Percentiles rank a stretch among this genome's conserved stretches.
phyloP scores from a whole-genome alignment of 2,888 invertebrate species.

The Argyra leucocephala region DNA sequence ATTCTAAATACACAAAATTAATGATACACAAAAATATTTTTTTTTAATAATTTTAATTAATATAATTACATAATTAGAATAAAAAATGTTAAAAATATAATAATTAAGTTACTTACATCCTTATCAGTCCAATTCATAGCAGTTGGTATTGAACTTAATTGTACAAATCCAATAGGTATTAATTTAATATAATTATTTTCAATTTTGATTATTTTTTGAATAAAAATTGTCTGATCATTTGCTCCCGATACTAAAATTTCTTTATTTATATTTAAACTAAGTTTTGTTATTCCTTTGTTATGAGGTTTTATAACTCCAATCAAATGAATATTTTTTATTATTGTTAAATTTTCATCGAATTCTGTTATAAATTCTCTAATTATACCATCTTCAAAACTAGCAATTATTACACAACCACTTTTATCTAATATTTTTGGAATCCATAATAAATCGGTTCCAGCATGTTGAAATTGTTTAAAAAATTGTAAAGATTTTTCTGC shows the following conservation, averaged over 20 bases:
- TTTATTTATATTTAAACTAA: conserved; percentile 51
- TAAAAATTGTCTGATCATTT: conserved; percentile 59
- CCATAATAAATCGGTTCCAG: conserved; percentile 57
- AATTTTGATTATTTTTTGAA: conserved; percentile 47
- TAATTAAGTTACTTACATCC: conserved; percentile 29
- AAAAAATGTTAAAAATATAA: too few relatives aligned
- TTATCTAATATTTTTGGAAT: conserved; percentile 55
- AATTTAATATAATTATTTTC: conserved; percentile 45
- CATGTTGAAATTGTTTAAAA: conserved; percentile 50
- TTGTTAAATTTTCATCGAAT: conserved; percentile 20
- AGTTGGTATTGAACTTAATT: conserved; percentile 52
- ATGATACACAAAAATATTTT: too few relatives aligned
- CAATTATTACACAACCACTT: conserved; percentile 55
- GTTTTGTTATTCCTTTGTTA: conserved; percentile 50
- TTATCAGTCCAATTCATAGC: conserved; percentile 59
- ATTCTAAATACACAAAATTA: neutral
- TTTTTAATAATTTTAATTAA: too few relatives aligned
- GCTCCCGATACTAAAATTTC: conserved; percentile 57
- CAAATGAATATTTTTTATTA: conserved; percentile 26
- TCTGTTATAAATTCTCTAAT: conserved; percentile 48
- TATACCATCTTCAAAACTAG: conserved; percentile 64
- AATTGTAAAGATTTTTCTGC: conserved; percentile 50
- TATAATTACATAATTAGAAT: too few relatives aligned
- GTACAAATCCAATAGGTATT: conserved; percentile 58
- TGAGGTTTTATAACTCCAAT: conserved; percentile 58